Conservation (phyloP, 2,797 vertebrate species). For the Anas bahamensis region DNA sequence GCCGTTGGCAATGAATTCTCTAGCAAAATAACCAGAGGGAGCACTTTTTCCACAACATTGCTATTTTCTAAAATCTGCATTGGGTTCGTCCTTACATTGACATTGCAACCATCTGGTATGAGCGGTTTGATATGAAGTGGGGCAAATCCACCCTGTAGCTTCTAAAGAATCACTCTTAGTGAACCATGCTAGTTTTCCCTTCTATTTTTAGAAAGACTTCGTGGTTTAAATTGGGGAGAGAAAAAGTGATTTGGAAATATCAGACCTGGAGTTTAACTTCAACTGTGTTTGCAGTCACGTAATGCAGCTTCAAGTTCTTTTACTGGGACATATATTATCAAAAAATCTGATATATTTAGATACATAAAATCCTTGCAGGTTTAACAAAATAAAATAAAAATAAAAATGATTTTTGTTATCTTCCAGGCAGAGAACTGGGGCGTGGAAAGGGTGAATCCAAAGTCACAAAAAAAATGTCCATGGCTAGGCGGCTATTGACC, state of each 20-base stretch:
- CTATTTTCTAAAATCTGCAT: constrained; percentile 52
- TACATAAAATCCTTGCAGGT: not conserved
- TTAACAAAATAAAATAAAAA: not conserved
- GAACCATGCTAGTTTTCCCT: not conserved
- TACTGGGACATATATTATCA: not conserved
- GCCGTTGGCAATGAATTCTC: constrained; percentile 44
- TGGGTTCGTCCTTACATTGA: constrained; percentile 65
- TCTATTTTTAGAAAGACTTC: constrained; percentile 1
- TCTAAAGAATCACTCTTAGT: constrained; percentile 24
- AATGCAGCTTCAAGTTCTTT: not conserved
- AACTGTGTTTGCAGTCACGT: not conserved
- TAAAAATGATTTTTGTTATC: not conserved
- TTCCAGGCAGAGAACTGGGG: not conserved
- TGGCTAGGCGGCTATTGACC: not conserved
- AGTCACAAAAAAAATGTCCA: not conserved
- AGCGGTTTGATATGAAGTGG: constrained; percentile 46
- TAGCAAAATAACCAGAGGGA: constrained; percentile 63
- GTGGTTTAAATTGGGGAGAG: not conserved
- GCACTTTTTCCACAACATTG: constrained; percentile 59
- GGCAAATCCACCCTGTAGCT: constrained; percentile 60
- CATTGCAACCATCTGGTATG: constrained; percentile 66
- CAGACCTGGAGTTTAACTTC: not conserved
- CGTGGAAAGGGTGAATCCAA: not conserved
- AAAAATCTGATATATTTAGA: not conserved
- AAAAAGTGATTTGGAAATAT: not conserved